Evolutionary conservation across 2,113 vertebrate species (phyloP), one percentile per base, ranked within the genome.

Genomic region (Lophius piscatorius): DNA sequence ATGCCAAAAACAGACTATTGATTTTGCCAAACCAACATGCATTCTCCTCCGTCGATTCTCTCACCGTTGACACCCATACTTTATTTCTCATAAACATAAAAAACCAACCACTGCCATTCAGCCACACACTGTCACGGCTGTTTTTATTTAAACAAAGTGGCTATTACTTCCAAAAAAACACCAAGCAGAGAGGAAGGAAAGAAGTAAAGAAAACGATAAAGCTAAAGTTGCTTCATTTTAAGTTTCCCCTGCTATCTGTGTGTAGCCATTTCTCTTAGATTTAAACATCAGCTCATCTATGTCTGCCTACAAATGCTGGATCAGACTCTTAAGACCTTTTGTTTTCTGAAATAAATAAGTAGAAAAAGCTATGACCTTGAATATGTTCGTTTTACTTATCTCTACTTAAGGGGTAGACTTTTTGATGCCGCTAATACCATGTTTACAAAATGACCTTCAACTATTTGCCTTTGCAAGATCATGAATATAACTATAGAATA

Each of bases 281-380:
- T n/a, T n/a, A n/a, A n/a, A n/a, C n/a, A n/a, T n/a, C n/a, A n/a
- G n/a, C n/a, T n/a, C n/a, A n/a, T n/a, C n/a, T n/a, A n/a, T n/a
- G n/a, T n/a, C n/a, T n/a, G n/a, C n/a, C n/a, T n/a, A n/a, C n/a
- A n/a, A n/a, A n/a, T n/a, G n/a, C n/a, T n/a, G n/a, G n/a, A n/a
- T n/a, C n/a, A n/a, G n/a, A n/a, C n/a, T n/a, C n/a, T n/a, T n/a
- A 42, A 52, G 41, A 42, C 10, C 39, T 29, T 28, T 56, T 61
- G 35, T 74, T 64, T 75, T 64, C 61, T 63, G 51, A 72, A 70
- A 63, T 57, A 65, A 75, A 75, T 59, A 18, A 68, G 45, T 65
- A 69, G 77, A 66, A 76, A 73, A 74, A 62, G 63, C 70, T 46
- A 51, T 85, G 87, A 81, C 74, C 61, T 83, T 72, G 51, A 87